phyloP scores from a whole-genome alignment of 2,797 vertebrate species.

The Melanotaenia pygmaea region DNA sequence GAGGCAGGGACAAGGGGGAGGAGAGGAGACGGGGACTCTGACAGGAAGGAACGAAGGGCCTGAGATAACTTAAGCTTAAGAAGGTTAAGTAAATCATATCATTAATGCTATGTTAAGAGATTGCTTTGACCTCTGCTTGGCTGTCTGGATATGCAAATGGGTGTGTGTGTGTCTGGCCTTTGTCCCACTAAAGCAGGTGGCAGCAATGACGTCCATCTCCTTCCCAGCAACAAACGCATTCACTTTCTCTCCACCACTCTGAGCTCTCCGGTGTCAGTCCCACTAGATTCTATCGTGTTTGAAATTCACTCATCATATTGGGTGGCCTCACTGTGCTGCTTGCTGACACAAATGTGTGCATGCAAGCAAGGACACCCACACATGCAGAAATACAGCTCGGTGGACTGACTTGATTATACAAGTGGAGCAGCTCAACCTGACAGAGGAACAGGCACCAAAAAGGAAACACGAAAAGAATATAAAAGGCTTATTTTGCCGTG shows the following conservation, averaged over 20 bases:
- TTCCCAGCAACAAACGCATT: conserved; percentile 55
- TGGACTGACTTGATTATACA: conserved; percentile 70
- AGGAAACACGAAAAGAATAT: conserved; percentile 67
- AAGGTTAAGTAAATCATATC: conserved; percentile 75
- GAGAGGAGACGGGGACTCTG: conserved; percentile 24
- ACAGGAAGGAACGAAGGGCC: conserved; percentile 39
- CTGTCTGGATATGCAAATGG: conserved; percentile 67
- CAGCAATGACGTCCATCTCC: conserved; percentile 74
- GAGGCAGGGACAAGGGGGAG: conserved; percentile 46
- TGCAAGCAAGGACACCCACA: conserved; percentile 43
- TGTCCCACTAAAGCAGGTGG: conserved; percentile 81
- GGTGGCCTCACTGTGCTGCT: conserved; percentile 61
- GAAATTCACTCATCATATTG: conserved; percentile 75
- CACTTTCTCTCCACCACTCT: conserved; percentile 23
- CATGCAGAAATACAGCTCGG: conserved; percentile 28
- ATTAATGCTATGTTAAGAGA: conserved; percentile 72
- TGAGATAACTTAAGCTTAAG: conserved; percentile 47
- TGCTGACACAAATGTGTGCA: conserved; percentile 59
- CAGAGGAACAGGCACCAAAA: conserved; percentile 67
- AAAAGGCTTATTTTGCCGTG: conserved; percentile 71
- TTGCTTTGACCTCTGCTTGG: conserved; percentile 71
- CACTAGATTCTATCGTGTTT: conserved; percentile 61
- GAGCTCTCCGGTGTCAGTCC: conserved; percentile 66
- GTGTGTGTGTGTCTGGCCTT: conserved; percentile 59
- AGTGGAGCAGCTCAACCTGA: conserved; percentile 66